Evolutionary conservation across 2,113 vertebrate species (phyloP), one percentile per base, ranked within the genome.

Genomic region (Piprites chloris): DNA sequence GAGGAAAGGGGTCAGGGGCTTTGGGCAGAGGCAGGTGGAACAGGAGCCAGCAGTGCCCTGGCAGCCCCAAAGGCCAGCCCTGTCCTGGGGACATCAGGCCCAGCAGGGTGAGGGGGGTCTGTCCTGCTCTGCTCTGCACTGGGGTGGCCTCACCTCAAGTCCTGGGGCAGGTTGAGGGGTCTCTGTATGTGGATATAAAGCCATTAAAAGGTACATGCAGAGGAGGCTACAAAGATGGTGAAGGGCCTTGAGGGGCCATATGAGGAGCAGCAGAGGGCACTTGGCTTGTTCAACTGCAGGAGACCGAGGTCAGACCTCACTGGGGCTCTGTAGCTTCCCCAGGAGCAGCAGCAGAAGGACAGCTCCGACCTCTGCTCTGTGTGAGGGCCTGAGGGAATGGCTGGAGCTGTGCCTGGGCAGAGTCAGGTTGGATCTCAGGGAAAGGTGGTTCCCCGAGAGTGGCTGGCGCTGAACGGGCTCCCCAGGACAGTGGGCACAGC

Each of bases 61-160:
- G 53, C 28, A 89, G 69, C 19, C 37, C 53, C 53, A 67, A 47
- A 53, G n/a, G 24, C 11, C 69, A 81, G 18, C 16, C 30, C 33
- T 67, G 39, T 26, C 69, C 87, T 53, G 24, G 53, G 42, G n/a
- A 19, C 33, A 67, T 21, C 52, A 52, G 59, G 37, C 52, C 44
- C 68, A 74, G 69, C 44, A 59, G 0, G 32, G 63, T 47, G 0
- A 0, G 27, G 30, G 12, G 32, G n/a, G 23, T n/a, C 69, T 41
- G 46, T 53, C n/a, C 53, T 35, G 9, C 39, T 37, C 68, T 58
- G 52, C 32, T 58, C 44, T 52, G 61, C 49, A 11, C 42, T 66
- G 59, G 39, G n/a, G 24, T 3, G 28, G 46, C 53, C 53, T 59
- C 77, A 50, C 44, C 52, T 46, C 1, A 0, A 39, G 46, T 41